Percentiles rank a stretch among this genome's conserved stretches.
These are phyloP conservation scores for Notoglanidium macrostoma DNA, from an alignment of 2,797 vertebrate genomes.

Conservation along the genomic window DNA sequence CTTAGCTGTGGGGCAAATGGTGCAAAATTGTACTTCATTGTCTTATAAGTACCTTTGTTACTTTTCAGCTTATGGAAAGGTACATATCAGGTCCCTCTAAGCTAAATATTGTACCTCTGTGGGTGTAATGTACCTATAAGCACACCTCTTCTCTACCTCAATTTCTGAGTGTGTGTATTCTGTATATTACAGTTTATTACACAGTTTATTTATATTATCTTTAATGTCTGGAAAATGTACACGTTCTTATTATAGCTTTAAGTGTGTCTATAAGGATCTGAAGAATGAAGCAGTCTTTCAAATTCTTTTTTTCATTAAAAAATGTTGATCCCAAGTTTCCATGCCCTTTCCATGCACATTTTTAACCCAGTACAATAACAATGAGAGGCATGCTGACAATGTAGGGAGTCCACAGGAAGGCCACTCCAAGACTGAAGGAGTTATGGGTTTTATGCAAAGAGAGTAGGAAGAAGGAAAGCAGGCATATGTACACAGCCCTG, in stretches of 20 bases:
- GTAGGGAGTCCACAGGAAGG: slow-evolving; percentile 36
- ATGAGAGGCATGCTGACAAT: neutral
- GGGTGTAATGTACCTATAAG: no score
- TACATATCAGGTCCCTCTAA: no score
- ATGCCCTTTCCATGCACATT: neutral
- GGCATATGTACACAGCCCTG: slow-evolving; percentile 14
- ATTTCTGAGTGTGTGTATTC: no score
- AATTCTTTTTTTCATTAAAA: neutral
- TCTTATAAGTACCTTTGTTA: no score
- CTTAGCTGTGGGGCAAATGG: no score
- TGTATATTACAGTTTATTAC: neutral
- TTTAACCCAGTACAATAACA: slow-evolving; percentile 2
- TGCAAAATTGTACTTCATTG: no score
- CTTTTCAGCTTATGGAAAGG: no score
- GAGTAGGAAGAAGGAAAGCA: slow-evolving; percentile 43
- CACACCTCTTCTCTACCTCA: no score
- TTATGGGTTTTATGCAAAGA: neutral
- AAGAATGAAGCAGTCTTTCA: neutral
- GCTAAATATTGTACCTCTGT: no score
- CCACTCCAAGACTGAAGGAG: slow-evolving; percentile 12
- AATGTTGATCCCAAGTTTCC: neutral
- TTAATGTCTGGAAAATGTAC: neutral
- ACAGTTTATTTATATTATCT: neutral
- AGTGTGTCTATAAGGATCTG: neutral
- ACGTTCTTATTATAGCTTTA: neutral